Percentiles rank a stretch among this genome's conserved stretches.
Conservation (phyloP, 2,113 vertebrate species). For the Onychostruthus taczanowskii region DNA sequence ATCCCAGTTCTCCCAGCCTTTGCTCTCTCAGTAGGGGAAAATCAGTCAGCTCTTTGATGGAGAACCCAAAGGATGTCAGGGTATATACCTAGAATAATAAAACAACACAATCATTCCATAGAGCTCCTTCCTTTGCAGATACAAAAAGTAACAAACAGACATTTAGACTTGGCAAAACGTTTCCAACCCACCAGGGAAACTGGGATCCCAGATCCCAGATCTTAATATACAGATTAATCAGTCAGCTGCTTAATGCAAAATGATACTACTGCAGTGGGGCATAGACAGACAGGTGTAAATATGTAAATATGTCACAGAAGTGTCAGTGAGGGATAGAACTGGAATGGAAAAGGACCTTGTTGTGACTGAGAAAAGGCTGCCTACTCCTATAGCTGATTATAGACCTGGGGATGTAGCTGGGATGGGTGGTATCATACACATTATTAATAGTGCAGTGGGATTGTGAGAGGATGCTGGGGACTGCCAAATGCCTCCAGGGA, state of each 20-base stretch:
- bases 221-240: not conserved
- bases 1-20: not conserved
- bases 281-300: not conserved
- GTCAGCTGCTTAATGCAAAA: not conserved
- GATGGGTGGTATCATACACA: not conserved
- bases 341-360: not conserved
- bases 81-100: not conserved
- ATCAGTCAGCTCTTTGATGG: not conserved
- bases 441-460: not conserved
- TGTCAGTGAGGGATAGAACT: not conserved
- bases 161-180: not conserved
- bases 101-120: not conserved
- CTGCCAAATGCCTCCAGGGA: not conserved
- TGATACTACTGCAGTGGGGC: rapidly evolving
- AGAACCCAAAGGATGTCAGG: not conserved
- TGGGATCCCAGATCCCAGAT: no score
- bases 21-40: not conserved
- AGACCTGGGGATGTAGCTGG: not conserved
- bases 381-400: not conserved
- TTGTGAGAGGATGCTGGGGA: not conserved
- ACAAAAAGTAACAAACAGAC: not conserved
- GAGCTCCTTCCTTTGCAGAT: not conserved
- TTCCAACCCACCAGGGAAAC: not conserved
- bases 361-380: not conserved
- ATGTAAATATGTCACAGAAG: not conserved